Evolutionary conservation across 2,888 invertebrate genomes (phyloP).

Genomic region (Octonoba sinensis): DNA sequence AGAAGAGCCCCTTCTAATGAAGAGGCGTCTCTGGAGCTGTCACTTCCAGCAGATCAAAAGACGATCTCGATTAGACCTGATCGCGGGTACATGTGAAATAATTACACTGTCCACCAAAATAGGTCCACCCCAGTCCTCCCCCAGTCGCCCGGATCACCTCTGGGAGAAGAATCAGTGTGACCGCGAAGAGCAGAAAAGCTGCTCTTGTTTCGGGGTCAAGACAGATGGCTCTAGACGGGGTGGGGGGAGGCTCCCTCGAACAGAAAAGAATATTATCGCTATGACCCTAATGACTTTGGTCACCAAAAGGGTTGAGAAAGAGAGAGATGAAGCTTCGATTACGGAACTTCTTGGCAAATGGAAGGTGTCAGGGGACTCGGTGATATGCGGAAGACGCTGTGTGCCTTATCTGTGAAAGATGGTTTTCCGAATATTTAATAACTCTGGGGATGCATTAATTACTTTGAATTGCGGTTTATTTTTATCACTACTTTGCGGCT

Average conservation of each 20-base stretch:
- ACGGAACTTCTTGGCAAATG: conserved; percentile 7
- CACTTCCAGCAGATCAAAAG: conserved; percentile 41
- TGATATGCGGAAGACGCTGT: too few relatives aligned
- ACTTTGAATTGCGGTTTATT: too few relatives aligned
- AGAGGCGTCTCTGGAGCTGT: conserved; percentile 51
- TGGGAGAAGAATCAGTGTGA: not conserved
- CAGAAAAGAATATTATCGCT: conserved; percentile 52
- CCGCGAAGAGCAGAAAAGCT: conserved; percentile 46
- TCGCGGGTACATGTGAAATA: conserved; percentile 59
- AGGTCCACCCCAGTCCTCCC: too few relatives aligned
- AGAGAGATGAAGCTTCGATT: conserved; percentile 32
- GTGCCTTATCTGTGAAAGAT: too few relatives aligned
- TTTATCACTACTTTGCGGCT: too few relatives aligned
- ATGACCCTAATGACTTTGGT: conserved; percentile 62
- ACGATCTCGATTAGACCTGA: conserved; percentile 43
- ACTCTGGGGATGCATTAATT: too few relatives aligned
- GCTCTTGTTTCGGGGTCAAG: conserved; percentile 32
- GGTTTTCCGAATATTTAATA: too few relatives aligned
- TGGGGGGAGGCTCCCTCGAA: conserved; percentile 6
- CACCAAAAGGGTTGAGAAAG: conserved; percentile 40
- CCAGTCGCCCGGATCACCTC: too few relatives aligned
- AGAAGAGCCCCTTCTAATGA: conserved; percentile 52
- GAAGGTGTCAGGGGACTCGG: conserved; percentile 33
- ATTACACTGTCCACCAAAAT: conserved; percentile 62
- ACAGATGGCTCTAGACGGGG: conserved; percentile 20